phyloP scores from a whole-genome alignment of 37 sponge, comb jelly and placozoan genomes.

The Spongia lamella region DNA sequence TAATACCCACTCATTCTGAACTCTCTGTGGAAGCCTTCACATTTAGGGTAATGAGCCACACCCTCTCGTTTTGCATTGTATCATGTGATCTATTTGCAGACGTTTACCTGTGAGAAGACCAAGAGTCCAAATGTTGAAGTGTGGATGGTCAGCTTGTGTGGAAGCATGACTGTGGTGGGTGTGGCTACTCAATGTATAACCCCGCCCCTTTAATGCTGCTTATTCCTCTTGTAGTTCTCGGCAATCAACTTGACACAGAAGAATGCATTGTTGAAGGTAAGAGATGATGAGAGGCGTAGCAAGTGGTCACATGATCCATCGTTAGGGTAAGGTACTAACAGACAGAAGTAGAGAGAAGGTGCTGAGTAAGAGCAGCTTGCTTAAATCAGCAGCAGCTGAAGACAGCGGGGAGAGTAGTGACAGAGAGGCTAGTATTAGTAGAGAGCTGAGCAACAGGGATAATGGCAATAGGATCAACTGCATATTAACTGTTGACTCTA shows the following conservation, averaged over 20 bases:
- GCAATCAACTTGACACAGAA: constrained; percentile 44
- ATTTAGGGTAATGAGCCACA: constrained; percentile 39
- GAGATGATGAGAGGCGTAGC: background rate
- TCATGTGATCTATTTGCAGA: background rate
- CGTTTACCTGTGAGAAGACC: background rate
- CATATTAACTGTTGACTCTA: constrained; percentile 33
- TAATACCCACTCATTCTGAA: constrained; percentile 45
- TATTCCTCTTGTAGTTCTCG: constrained; percentile 26
- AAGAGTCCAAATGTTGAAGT: constrained; percentile 33
- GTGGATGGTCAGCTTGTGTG: constrained; percentile 47
- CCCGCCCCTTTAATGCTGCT: background rate
- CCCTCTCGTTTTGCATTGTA: background rate
- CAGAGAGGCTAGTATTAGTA: too few relatives aligned
- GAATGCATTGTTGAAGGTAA: constrained; percentile 36
- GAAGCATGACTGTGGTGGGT: constrained; percentile 44
- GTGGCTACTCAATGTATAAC: background rate
- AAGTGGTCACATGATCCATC: background rate
- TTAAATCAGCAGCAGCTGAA: too few relatives aligned
- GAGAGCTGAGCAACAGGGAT: too few relatives aligned
- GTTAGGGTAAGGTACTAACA: constrained; percentile 48
- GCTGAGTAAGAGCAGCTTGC: too few relatives aligned
- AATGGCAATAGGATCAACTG: constrained; percentile 28
- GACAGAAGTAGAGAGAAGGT: too few relatives aligned
- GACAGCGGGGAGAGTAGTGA: too few relatives aligned
- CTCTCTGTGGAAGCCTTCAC: constrained; percentile 49